phyloP scores from a whole-genome alignment of 2,797 vertebrate genomes.

The Parambassis ranga region DNA sequence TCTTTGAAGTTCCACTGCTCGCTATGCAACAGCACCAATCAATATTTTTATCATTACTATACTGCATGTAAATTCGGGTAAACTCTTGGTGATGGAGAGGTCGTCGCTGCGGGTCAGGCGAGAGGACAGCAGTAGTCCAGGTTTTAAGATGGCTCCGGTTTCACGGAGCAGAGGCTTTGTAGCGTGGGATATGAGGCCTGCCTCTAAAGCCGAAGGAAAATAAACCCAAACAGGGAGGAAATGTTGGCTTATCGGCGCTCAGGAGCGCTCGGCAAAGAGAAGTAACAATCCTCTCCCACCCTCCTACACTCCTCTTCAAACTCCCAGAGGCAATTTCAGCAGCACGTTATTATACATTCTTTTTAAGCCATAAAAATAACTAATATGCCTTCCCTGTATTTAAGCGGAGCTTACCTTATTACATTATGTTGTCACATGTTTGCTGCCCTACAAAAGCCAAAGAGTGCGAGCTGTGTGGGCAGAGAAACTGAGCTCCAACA shows the following conservation, averaged over 20 bases:
- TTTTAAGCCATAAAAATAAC: constrained; percentile 65
- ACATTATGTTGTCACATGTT: constrained; percentile 63
- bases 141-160: constrained; percentile 57
- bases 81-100: constrained; percentile 52
- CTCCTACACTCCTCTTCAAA: constrained; percentile 54
- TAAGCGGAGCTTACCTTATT: constrained; percentile 72
- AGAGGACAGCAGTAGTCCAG: constrained; percentile 58
- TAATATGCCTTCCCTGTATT: constrained; percentile 62
- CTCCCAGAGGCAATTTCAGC: constrained; percentile 66
- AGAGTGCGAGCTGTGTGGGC: constrained; percentile 63
- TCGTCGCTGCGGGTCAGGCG: constrained; percentile 59
- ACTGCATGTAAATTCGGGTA: too few species aligned
- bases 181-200: constrained; percentile 63
- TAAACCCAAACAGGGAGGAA: constrained; percentile 75
- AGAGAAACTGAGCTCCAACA: constrained; percentile 39
- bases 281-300: constrained; percentile 55
- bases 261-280: constrained; percentile 55
- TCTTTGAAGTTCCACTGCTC: constrained; percentile 47
- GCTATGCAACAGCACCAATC: background rate
- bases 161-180: constrained; percentile 60
- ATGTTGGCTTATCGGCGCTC: constrained; percentile 77
- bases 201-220: constrained; percentile 72
- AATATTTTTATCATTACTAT: background rate
- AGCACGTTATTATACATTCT: constrained; percentile 52
- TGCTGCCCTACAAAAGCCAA: constrained; percentile 51